Conservation (phyloP, 2,113 vertebrate species). For the Nicator chloris region DNA sequence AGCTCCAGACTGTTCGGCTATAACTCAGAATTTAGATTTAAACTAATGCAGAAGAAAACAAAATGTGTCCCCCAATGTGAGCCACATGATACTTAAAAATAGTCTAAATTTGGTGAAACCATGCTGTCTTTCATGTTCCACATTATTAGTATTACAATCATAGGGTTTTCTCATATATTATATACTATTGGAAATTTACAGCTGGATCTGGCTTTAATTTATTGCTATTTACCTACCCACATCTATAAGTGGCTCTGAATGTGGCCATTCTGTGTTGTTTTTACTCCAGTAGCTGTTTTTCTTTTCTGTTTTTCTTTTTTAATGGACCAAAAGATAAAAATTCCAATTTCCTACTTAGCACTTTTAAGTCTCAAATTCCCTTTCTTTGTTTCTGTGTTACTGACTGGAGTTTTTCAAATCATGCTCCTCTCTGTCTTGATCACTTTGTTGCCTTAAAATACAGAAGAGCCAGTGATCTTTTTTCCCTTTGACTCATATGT, state of each 20-base stretch:
- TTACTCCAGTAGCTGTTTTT: background rate
- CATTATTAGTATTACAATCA: background rate
- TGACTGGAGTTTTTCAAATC: background rate
- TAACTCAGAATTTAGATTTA: background rate
- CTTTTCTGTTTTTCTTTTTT: fast-evolving
- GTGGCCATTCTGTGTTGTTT: background rate
- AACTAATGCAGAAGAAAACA: background rate
- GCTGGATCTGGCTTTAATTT: background rate
- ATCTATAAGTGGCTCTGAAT: background rate
- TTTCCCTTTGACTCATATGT: background rate
- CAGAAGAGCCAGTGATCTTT: background rate
- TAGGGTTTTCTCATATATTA: background rate
- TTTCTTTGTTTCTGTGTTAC: background rate
- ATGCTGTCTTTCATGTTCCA: background rate
- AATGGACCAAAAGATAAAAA: background rate
- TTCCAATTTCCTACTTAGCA: background rate
- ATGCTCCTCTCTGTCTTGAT: background rate
- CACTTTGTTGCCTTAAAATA: background rate
- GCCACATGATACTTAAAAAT: background rate
- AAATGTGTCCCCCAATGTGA: background rate
- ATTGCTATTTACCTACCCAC: background rate
- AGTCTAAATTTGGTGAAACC: background rate
- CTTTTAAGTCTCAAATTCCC: background rate
- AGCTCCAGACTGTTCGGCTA: too few species aligned
- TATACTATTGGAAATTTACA: background rate